Base-by-base conservation (phyloP, 2,797 vertebrate genomes). In the Holocentrus rufus region DNA sequence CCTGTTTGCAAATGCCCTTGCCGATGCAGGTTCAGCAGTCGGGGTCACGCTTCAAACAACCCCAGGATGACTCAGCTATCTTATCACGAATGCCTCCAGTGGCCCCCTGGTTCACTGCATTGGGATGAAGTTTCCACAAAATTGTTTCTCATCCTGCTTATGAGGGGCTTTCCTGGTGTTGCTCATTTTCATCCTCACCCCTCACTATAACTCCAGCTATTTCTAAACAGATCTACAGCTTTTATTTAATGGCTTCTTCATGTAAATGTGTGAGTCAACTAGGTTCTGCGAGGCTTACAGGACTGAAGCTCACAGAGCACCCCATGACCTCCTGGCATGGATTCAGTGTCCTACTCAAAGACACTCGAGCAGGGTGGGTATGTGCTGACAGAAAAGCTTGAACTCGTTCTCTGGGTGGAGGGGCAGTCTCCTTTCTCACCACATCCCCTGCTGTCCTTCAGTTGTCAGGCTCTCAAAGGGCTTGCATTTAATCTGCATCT, bases 31-130 rank as follows among this genome's bases (percentile, higher is more conserved):
- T 4, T 17, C n/a, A n/a, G 31, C 64, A 25, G 74, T 59, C 61
- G 22, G 59, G 68, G 58, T 81, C 66, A 76, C 65, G 61, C 66
- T 75, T 57, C 46, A 66, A 79, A 83, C 53, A 79, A 69, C 62
- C 31, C 34, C 69, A 64, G 85, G 80, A 85, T 88, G 85, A 90
- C 80, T 91, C 85, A 87, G 81, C 77, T 67, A 56, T 81, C 74
- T 82, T 71, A 76, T 77, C 68, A 49, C 30, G 52, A 82, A 78
- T 8, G 49, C 72, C 66, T 70, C 73, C 31, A 31, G 76, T 61
- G 60, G 14, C 30, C 61, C 65, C 59, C 47, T 55, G 74, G 58
- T 69, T 53, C 22, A 47, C 65, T 74, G 81, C 76, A 54, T 74
- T 36, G 53, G 7, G 73, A 65, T 79, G 52, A 57, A 3, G 56